Percentiles rank a stretch among this genome's conserved stretches.
These are phyloP conservation scores for Cairina moschata DNA, from an alignment of 2,113 vertebrate genomes.

Conservation along the genomic window DNA sequence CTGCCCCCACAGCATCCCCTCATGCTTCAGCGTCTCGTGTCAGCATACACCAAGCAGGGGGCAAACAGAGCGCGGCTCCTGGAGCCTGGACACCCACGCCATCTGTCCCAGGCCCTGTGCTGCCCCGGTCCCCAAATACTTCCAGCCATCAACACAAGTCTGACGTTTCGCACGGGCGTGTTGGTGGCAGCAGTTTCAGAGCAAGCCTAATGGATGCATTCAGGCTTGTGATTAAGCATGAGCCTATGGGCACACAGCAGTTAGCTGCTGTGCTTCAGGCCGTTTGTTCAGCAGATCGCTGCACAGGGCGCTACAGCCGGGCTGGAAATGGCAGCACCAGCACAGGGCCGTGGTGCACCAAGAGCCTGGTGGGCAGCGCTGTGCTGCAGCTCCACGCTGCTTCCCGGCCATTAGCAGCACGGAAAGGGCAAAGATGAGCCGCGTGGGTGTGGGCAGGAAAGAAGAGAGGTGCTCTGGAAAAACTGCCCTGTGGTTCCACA, in stretches of 20 bases:
- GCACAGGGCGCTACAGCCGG: too few relatives aligned
- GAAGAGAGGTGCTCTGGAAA: not conserved
- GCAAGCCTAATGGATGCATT: not conserved
- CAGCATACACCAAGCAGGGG: not conserved
- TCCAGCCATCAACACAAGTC: not conserved
- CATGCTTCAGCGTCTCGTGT: not conserved
- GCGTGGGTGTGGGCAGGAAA: fast-evolving
- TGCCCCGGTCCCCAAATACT: fast-evolving
- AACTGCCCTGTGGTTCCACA: fast-evolving
- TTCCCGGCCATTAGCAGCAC: not conserved
- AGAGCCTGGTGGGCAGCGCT: not conserved
- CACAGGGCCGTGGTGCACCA: not conserved
- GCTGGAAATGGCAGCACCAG: not conserved
- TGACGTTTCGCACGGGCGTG: not conserved
- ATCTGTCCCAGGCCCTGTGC: not conserved
- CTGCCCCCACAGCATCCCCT: not conserved
- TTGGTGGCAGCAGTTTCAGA: not conserved
- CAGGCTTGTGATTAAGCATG: not conserved
- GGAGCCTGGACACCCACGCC: not conserved
- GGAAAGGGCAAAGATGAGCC: not conserved
- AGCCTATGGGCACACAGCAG: not conserved
- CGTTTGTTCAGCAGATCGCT: not conserved
- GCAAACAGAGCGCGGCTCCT: fast-evolving
- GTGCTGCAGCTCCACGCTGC: not conserved
- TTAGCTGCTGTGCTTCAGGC: not conserved